phyloP scores from a whole-genome alignment of 2,888 invertebrate species.

The Agrochola litura region DNA sequence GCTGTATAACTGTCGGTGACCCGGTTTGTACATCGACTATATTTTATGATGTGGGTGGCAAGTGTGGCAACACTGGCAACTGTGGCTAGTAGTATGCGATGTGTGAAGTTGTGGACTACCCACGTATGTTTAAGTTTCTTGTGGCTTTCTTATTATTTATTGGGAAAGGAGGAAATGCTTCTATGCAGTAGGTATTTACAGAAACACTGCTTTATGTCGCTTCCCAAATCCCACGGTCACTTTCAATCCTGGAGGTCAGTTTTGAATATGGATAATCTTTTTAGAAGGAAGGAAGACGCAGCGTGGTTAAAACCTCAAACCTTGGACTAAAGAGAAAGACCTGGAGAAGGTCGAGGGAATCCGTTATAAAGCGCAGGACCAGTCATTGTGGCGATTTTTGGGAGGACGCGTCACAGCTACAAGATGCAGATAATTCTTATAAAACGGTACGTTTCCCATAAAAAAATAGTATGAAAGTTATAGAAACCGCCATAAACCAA shows the following conservation, averaged over 20 bases:
- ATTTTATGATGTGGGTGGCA: conserved; percentile 53
- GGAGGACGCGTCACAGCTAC: too few species aligned
- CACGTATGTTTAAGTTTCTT: background rate
- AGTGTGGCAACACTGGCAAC: conserved; percentile 37
- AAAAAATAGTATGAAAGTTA: background rate
- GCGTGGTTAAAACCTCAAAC: background rate
- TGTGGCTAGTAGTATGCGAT: conserved; percentile 1
- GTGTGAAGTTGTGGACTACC: conserved; percentile 37
- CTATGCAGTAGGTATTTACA: background rate
- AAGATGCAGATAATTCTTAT: background rate
- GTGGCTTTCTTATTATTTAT: conserved; percentile 5
- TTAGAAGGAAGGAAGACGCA: background rate
- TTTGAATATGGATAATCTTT: background rate
- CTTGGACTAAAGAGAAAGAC: background rate
- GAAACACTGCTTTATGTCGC: background rate
- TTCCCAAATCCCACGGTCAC: background rate
- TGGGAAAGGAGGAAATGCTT: background rate
- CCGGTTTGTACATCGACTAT: conserved; percentile 44
- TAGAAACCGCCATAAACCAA: background rate
- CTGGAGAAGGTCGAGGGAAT: background rate
- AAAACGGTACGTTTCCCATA: too few species aligned
- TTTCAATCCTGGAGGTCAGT: background rate
- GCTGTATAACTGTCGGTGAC: conserved; percentile 55
- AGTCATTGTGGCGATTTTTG: background rate
- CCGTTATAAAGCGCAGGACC: background rate